Conservation (phyloP, 2,797 vertebrate species). For the Erithacus rubecula region DNA sequence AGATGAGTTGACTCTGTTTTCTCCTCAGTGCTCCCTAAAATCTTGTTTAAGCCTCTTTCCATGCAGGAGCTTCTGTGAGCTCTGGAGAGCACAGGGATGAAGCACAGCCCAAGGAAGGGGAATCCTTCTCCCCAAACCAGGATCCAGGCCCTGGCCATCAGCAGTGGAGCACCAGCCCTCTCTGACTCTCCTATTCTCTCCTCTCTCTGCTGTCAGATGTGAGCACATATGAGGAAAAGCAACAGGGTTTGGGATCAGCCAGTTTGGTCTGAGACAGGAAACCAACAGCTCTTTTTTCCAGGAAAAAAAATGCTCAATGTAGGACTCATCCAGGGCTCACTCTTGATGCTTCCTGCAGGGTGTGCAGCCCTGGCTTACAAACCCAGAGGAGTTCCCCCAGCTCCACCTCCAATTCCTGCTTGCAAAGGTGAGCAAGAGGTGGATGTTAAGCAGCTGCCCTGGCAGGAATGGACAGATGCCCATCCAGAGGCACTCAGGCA, state of each 20-base stretch:
- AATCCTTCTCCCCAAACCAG: background rate
- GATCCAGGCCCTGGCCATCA: background rate
- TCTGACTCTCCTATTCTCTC: background rate
- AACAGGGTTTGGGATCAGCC: background rate
- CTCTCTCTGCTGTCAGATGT: background rate
- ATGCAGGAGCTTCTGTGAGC: background rate
- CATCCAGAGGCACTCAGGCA: background rate
- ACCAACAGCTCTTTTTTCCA: background rate
- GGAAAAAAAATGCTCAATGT: background rate
- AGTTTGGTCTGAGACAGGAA: background rate
- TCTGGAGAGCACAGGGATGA: background rate
- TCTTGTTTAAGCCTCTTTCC: background rate
- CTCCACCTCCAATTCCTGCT: background rate
- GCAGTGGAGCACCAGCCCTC: background rate
- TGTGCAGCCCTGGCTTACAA: background rate
- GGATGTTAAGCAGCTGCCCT: background rate
- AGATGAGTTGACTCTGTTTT: background rate
- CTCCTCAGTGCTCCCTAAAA: background rate
- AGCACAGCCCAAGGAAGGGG: background rate
- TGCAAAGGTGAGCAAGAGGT: background rate
- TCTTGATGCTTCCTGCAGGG: background rate
- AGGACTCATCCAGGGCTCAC: background rate
- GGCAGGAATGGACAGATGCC: background rate
- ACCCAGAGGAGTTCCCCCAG: background rate
- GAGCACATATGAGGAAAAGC: background rate